Base-by-base conservation (phyloP, 2,888 invertebrate species). In the Platerodrilus igneus region DNA sequence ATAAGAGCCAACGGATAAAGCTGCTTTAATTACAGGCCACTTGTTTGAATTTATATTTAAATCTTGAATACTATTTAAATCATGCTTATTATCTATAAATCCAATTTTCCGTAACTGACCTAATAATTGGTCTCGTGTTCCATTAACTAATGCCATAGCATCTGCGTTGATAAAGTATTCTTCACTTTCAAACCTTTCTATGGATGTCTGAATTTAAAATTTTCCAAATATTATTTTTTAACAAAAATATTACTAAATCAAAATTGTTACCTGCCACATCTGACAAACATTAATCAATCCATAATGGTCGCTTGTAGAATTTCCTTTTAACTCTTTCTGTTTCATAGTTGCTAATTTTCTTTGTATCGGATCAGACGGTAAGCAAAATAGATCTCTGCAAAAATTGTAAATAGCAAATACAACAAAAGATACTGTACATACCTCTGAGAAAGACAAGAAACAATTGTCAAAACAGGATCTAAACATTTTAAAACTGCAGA, bases 11-110 rank as follows among this genome's bases (percentile, higher is more conserved):
- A 88, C 86, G 15, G 83, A 81, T 18, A 96, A 71, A 2, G 90
- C 89, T 0, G 89, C 87, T 62, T 95, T 95, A 0, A 97, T 83
- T 36, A 95, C 79, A 7, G 90, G 83, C 91, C 91, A 92, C 60
- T 85, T 84, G 55, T 86, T 82, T 0, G 88, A 83, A 69, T 92
- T 85, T 1, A 75, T 66, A 68, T 95, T 95, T 20, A 91, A 74
- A 58, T 88, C 86, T 50, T 83, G 72, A 43, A 89, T 82, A 56
- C 84, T 85, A 3, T 75, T 74, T 0, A 75, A 68, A 2, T 77
- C 77, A 32, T 76, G 64, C 1, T 77, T 47, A 66, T 78, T 74
- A n/a, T n/a, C n/a, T 1, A 91, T 82, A 55, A 90, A 83, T 3
- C 86, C 82, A 1, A 85, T 72, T 0, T 81, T 81, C 30, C 86